These are phyloP conservation scores for Eupeodes luniger DNA, from an alignment of 2,888 invertebrate genomes.

Conservation along the genomic window DNA sequence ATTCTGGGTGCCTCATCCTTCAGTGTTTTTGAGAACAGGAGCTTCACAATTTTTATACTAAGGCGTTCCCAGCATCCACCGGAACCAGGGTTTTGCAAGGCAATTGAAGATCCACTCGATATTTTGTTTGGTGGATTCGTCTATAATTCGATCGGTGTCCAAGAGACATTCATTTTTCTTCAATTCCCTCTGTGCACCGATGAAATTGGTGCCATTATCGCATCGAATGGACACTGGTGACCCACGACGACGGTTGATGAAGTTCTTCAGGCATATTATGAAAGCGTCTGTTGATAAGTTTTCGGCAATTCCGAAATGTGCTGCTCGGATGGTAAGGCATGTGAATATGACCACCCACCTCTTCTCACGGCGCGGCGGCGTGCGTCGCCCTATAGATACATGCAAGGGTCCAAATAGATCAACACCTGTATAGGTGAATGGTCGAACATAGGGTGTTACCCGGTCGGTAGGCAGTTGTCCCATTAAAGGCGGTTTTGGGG, in stretches of 20 bases:
- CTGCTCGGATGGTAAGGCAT: slow-evolving; percentile 50
- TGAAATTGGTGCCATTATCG: slow-evolving; percentile 69
- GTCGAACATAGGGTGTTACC: neutral
- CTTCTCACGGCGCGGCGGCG: neutral
- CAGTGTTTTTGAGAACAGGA: slow-evolving; percentile 32
- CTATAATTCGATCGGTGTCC: neutral
- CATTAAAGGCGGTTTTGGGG: neutral
- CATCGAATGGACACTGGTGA: slow-evolving; percentile 55
- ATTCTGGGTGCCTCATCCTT: slow-evolving; percentile 49
- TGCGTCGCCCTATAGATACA: neutral
- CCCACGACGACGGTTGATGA: slow-evolving; percentile 60
- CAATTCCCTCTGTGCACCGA: slow-evolving; percentile 56
- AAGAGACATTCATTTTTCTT: neutral
- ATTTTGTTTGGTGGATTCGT: slow-evolving; percentile 3
- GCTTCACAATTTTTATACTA: slow-evolving; percentile 53
- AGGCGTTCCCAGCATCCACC: slow-evolving; percentile 77
- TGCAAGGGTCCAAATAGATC: neutral
- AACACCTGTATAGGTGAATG: neutral
- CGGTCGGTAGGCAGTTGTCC: neutral
- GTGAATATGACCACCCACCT: neutral
- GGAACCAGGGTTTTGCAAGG: slow-evolving; percentile 61
- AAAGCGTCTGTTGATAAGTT: slow-evolving; percentile 47
- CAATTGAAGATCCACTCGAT: slow-evolving; percentile 46
- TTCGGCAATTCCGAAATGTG: slow-evolving; percentile 64
- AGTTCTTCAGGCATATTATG: slow-evolving; percentile 52